These are phyloP conservation scores for Drosophila antonietae DNA, from an alignment of 2,888 invertebrate species.

Conservation along the genomic window DNA sequence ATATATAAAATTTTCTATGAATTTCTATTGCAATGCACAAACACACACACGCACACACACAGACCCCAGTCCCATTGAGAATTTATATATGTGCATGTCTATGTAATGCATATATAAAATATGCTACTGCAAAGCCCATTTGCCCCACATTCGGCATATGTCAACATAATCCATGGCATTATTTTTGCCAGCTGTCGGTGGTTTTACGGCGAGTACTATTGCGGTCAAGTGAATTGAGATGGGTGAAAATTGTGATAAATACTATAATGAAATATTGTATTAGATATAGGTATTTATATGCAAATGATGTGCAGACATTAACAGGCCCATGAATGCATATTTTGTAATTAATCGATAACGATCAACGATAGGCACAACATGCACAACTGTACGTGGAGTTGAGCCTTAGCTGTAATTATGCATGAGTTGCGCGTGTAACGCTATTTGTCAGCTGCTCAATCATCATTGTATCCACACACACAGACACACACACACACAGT, in stretches of 20 bases:
- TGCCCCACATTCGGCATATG: slow-evolving; percentile 4
- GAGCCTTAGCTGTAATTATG: slow-evolving; percentile 25
- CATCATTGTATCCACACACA: slow-evolving; percentile 33
- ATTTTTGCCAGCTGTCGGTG: slow-evolving; percentile 4
- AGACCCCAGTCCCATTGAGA: too few species aligned
- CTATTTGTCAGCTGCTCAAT: slow-evolving; percentile 34
- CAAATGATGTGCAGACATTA: neutral
- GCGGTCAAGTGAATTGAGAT: slow-evolving; percentile 3
- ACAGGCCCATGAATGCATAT: neutral
- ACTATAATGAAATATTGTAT: neutral
- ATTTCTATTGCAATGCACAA: slow-evolving; percentile 4
- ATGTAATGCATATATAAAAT: slow-evolving; percentile 5
- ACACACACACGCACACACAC: neutral
- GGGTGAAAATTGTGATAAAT: neutral
- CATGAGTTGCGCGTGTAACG: slow-evolving; percentile 22
- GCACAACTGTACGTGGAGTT: neutral
- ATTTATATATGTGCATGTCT: neutral
- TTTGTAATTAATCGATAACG: slow-evolving; percentile 12
- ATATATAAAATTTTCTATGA: slow-evolving; percentile 5
- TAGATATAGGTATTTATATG: neutral
- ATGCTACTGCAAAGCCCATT: slow-evolving; percentile 1
- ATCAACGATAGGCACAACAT: slow-evolving; percentile 26
- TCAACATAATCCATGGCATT: slow-evolving; percentile 11
- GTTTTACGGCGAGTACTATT: neutral
- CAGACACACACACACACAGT: slow-evolving; percentile 6